A percentile compares a stretch with the other conserved stretches of the same genome.
phyloP scores from a whole-genome alignment of 1,140 invertebrate genomes.

The Euglossa dilemma region DNA sequence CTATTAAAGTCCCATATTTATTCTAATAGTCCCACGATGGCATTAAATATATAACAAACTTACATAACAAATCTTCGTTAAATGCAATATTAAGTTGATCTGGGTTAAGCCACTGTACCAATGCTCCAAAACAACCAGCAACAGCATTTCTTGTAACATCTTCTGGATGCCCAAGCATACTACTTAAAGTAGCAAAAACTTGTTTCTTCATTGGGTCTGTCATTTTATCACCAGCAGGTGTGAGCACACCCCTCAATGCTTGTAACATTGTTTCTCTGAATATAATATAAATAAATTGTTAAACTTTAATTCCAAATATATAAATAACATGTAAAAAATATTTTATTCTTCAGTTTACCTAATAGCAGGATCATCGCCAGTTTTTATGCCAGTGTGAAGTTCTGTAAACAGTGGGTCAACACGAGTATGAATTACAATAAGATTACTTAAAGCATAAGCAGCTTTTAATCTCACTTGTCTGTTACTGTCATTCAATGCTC shows the following conservation, averaged over 20 bases:
- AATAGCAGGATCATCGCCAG: conserved; percentile 90
- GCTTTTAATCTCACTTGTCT: conserved; percentile 94
- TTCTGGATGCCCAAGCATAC: conserved; percentile 88
- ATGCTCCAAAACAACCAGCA: conserved; percentile 93
- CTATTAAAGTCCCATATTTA: no score
- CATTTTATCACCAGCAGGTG: conserved; percentile 94
- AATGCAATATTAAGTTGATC: conserved; percentile 90
- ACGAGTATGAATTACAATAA: conserved; percentile 95
- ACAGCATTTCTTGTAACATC: conserved; percentile 91
- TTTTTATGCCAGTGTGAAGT: conserved; percentile 93
- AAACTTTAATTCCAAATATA: background rate
- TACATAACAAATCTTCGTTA: conserved; percentile 89
- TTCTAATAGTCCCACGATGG: conserved; percentile 14
- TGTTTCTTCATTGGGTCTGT: conserved; percentile 90
- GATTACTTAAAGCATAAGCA: conserved; percentile 92
- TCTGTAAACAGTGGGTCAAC: conserved; percentile 95
- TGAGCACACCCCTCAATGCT: conserved; percentile 92
- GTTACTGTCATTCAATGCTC: conserved; percentile 94
- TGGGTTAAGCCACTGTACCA: conserved; percentile 89
- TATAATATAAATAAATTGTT: conserved; percentile 47
- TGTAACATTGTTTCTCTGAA: conserved; percentile 94
- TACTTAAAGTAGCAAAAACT: conserved; percentile 88
- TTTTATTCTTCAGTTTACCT: conserved; percentile 81
- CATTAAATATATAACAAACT: conserved; percentile 59
- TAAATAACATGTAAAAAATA: background rate